phyloP scores from a whole-genome alignment of 1,140 invertebrate species.

The Dufourea novaeangliae region DNA sequence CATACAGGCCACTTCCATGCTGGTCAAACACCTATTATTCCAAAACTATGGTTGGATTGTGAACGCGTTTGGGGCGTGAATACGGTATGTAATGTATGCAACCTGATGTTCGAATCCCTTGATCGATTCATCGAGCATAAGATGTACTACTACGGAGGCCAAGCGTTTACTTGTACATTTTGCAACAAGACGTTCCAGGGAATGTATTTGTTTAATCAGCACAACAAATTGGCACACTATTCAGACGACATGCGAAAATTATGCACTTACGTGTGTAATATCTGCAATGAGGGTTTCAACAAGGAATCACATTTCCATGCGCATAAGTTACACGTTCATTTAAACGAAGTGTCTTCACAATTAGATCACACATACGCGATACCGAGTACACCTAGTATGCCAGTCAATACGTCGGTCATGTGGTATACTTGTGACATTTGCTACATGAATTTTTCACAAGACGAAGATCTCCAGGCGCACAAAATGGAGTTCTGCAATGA shows the following conservation, averaged over 20 bases:
- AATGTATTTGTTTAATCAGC: slow-evolving; percentile 60
- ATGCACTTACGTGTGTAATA: slow-evolving; percentile 51
- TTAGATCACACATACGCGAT: slow-evolving; percentile 14
- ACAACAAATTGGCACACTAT: slow-evolving; percentile 64
- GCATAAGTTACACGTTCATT: slow-evolving; percentile 68
- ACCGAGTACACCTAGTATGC: no score
- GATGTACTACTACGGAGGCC: slow-evolving; percentile 57
- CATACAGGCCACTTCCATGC: slow-evolving; percentile 57
- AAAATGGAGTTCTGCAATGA: slow-evolving; percentile 58
- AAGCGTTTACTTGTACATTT: slow-evolving; percentile 45
- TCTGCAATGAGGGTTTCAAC: slow-evolving; percentile 67
- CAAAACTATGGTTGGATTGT: accelerated
- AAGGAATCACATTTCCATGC: slow-evolving; percentile 62
- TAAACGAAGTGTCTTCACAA: background rate
- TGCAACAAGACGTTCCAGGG: slow-evolving; percentile 64
- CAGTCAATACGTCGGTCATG: accelerated
- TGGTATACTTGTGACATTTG: slow-evolving; percentile 53
- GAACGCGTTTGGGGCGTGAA: background rate
- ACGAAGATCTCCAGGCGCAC: slow-evolving; percentile 45
- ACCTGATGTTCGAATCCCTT: slow-evolving; percentile 61
- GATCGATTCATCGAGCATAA: slow-evolving; percentile 56
- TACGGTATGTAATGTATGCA: slow-evolving; percentile 54
- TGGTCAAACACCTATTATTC: background rate
- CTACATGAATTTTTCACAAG: slow-evolving; percentile 48
- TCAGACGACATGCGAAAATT: slow-evolving; percentile 19